These are phyloP conservation scores for Acipenser transmontanus DNA, from an alignment of 2,797 vertebrate species.

Conservation along the genomic window DNA sequence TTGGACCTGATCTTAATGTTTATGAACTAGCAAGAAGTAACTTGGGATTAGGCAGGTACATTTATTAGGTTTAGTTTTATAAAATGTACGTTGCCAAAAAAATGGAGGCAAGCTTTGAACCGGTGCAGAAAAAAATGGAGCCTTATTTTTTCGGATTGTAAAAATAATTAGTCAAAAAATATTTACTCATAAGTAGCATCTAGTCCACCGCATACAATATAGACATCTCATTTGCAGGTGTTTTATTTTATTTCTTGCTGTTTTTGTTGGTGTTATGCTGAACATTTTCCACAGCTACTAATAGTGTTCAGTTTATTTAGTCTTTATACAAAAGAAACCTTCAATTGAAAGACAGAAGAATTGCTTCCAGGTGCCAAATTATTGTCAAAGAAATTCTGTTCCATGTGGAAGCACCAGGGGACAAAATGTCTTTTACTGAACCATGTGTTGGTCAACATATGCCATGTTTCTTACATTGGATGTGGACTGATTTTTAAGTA, in stretches of 20 bases:
- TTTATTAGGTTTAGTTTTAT: too few species aligned
- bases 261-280: slow-evolving; percentile 13
- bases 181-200: too few species aligned
- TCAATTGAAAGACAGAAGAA: slow-evolving; percentile 21
- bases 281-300: slow-evolving; percentile 12
- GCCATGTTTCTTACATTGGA: slow-evolving; percentile 15
- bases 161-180: too few species aligned
- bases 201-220: too few species aligned
- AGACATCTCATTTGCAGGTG: slow-evolving; percentile 13
- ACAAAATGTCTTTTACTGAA: slow-evolving; percentile 1
- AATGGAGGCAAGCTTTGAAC: too few species aligned
- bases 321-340: slow-evolving; percentile 16
- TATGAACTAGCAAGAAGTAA: too few species aligned
- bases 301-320: slow-evolving; percentile 4
- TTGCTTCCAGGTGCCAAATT: slow-evolving; percentile 35
- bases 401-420: slow-evolving; percentile 1
- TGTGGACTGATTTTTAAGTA: slow-evolving; percentile 5
- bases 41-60: too few species aligned
- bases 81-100: too few species aligned
- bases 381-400: slow-evolving; percentile 13
- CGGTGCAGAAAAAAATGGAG: too few species aligned
- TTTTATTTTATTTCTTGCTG: slow-evolving; percentile 25
- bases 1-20: too few species aligned
- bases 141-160: too few species aligned
- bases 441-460: slow-evolving; percentile 1